Base-by-base conservation (phyloP, 2,797 vertebrate genomes). In the Cyprinodon diabolis region DNA sequence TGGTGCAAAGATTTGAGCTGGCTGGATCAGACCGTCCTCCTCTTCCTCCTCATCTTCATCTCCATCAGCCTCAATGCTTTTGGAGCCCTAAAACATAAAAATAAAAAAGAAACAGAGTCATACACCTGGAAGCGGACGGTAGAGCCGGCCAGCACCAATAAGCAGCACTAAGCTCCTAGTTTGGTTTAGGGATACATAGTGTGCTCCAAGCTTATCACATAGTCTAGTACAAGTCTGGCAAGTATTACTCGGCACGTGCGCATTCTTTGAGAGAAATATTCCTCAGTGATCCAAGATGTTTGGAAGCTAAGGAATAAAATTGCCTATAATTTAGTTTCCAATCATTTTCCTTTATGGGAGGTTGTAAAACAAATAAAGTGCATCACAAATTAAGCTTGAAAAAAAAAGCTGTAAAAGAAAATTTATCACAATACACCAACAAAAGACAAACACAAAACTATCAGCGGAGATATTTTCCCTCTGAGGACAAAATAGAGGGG, bases 1-100 rank as follows among this genome's bases (percentile, higher is more conserved):
- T 82, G 98, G 98, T 90, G 97, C 96, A 95, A 99, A 99, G 23
- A 98, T 95, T 96, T 99, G 95, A 80, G 97, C 97, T 77, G 98
- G 98, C 17, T 96, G 97, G 93, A 99, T 97, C 92, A 99, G 94
- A 78, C 96, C 96, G 80, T 96, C 94, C 51, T 97, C 96, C 74
- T 94, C 94, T 25, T 81, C 90, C 47, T 94, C 91, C 62, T 92
- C 94, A 71, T 97, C 97, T 71, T 95, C 96, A 89, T 97, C 96
- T 77, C 93, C 96, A 77, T 95, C 95, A 23, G 91, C 93, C 81
- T 96, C 95, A 48, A 95, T 94, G 56, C 86, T 93, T 91, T 97
- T 99, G 78, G 96, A 92, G 88, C 96, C 98, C 98, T 99, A 92
- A 83, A 93, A 95, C 90, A 92, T 35, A 90, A 60, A 94, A 56